Base-by-base conservation (phyloP, 2,113 vertebrate species). In the Piprites chloris region DNA sequence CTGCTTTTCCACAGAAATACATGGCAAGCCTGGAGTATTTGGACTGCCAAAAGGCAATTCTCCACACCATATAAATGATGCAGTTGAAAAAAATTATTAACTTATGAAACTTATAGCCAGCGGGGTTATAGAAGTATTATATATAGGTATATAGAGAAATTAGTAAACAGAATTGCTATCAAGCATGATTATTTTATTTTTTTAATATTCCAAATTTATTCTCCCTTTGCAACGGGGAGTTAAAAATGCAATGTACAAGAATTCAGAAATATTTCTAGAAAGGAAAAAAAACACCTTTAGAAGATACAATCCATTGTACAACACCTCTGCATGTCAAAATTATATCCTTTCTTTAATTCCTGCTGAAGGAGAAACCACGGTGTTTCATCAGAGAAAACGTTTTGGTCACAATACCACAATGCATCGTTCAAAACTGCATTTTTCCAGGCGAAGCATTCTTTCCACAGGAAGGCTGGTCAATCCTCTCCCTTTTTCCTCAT, bases 11-110 rank as follows among this genome's bases (percentile, higher is more conserved):
- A 81, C 39, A 35, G 55, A 87, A 78, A 80, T 91, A 44, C 17
- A 85, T 73, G 35, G 58, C 62, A 87, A 68, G 5, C 15, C 37
- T 83, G 55, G 69, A 89, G 69, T 39, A 71, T 1, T 58, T 9
- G 5, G 39, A n/a, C 66, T 90, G 72, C 78, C 85, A 85, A 74
- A 77, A 89, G 52, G 26, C 39, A 0, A 73, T 79, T 85, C 75
- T 86, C 63, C 44, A 59, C 28, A 76, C 35, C 44, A n/a, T 69
- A 90, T 52, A 81, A 83, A 77, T 9, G n/a, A 3, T 56, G 46
- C 53, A 69, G 20, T 59, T 91, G 19, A 56, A 96, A 87, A 87
- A 68, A 93, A 87, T 72, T 61, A 73, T 73, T 89, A 44, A 80
- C 13, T 46, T 73, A 22, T 24, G 30, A 37, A 94, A 79, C 9